A percentile compares a stretch with the other conserved stretches of the same genome.
phyloP scores from a whole-genome alignment of 2,113 vertebrate species.

The Callipepla californica region DNA sequence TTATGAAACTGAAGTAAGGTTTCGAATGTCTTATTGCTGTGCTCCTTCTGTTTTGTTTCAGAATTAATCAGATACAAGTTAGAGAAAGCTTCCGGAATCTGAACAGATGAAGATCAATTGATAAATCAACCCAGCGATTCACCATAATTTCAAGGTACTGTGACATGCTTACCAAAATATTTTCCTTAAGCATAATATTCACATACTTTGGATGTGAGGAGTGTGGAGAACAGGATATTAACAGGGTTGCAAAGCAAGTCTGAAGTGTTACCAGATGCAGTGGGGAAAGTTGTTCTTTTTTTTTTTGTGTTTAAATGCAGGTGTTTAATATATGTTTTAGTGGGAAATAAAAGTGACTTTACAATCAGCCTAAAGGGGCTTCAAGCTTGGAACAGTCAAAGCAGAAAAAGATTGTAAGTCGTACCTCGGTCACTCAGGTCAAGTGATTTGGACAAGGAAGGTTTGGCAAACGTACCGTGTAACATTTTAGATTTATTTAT shows the following conservation, averaged over 20 bases:
- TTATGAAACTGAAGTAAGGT: neutral
- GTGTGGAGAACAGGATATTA: constrained; percentile 37
- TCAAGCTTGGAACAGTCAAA: neutral
- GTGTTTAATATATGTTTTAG: constrained; percentile 38
- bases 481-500: neutral
- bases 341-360: neutral
- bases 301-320: neutral
- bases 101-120: constrained; percentile 80
- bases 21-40: constrained; percentile 28
- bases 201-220: constrained; percentile 41
- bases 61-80: constrained; percentile 73
- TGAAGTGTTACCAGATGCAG: constrained; percentile 57
- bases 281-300: neutral
- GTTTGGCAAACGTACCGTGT: neutral
- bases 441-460: neutral
- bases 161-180: constrained; percentile 42
- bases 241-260: constrained; percentile 16
- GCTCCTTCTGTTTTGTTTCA: constrained; percentile 56
- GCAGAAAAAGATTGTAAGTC: neutral
- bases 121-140: constrained; percentile 69
- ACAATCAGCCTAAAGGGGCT: neutral
- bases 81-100: constrained; percentile 67
- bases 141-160: constrained; percentile 75
- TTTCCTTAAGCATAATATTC: constrained; percentile 45
- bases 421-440: neutral